Base-by-base conservation (phyloP, 1,140 invertebrate genomes). In the Fopius arisanus region DNA sequence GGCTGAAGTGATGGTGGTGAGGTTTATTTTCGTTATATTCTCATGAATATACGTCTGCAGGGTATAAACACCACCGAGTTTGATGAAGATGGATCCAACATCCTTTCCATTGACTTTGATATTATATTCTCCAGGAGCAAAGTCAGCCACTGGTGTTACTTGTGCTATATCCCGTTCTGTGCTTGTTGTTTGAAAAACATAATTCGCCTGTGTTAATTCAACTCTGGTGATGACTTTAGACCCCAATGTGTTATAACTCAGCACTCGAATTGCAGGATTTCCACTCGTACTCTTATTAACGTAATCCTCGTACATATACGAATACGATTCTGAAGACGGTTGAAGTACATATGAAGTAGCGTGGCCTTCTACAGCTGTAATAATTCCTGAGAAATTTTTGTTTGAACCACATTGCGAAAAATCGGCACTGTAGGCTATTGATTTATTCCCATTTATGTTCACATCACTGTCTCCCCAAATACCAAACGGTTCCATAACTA, bases 41-140 rank as follows among this genome's bases (percentile, higher is more conserved):
- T 67, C 73, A 10, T 74, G 77, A n/a, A 87, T 77, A 41, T 86
- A 80, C 41, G 90, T 83, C 12, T 91, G 19, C 1, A 92, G 72
- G 0, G 89, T 89, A 71, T 92, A 93, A 14, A 92, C 90, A 16
- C 90, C 91, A 0, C 91, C 91, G n/a, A 86, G 82, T 43, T 85
- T 84, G 2, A 91, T 74, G 0, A 75, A 59, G 7, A 90, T 84
- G 77, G 0, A 75, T 48, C n/a, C 10, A 0, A 88, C 75, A 4
- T 74, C 33, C 4, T 68, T 71, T 0, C 80, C 78, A 37, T 88
- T 82, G 3, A 89, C 75, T 29, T 76, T 76, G 23, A 89, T 48
- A 6, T 86, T 80, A 48, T 90, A 90, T 0, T 59, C 73, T 0
- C 84, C 85, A 0, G 86, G 76, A 4, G 85, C 83, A 0, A 91